Percentiles rank a stretch among this genome's conserved stretches.
Conservation (phyloP, 2,888 invertebrate species). For the Himalopsyche kuldschensis region DNA sequence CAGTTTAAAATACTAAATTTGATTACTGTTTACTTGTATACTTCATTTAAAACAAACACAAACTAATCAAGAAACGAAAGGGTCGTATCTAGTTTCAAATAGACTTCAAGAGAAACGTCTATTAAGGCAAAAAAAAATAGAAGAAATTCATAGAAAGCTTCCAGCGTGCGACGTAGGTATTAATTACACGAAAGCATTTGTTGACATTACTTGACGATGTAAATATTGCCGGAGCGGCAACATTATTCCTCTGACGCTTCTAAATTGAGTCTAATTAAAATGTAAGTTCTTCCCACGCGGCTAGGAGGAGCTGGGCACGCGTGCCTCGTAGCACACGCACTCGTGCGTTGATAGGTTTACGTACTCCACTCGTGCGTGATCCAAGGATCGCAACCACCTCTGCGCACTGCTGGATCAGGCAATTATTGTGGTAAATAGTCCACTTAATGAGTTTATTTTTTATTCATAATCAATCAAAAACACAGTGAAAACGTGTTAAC, state of each 20-base stretch:
- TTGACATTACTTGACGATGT: slow-evolving; percentile 27
- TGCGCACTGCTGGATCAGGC: neutral
- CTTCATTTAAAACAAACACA: neutral
- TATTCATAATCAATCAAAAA: neutral
- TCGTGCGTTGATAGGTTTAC: slow-evolving; percentile 8
- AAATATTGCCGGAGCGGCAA: slow-evolving; percentile 27
- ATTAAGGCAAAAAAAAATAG: neutral
- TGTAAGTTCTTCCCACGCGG: neutral
- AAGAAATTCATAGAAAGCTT: neutral
- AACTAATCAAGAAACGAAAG: neutral
- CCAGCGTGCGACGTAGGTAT: slow-evolving; percentile 2
- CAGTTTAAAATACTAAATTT: neutral
- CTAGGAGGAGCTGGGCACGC: neutral
- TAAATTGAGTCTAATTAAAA: slow-evolving; percentile 34
- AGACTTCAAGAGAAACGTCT: neutral
- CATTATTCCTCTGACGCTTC: slow-evolving; percentile 30
- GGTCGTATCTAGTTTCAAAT: neutral
- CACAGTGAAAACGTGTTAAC: neutral
- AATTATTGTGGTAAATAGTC: neutral
- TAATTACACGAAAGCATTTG: slow-evolving; percentile 24
- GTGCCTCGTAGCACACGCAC: neutral
- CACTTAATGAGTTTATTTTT: neutral
- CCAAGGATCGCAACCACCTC: neutral
- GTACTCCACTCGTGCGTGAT: neutral
- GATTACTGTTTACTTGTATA: neutral